Evolutionary conservation across 2,888 invertebrate species (phyloP).

Genomic region (Tromatobia lineatoria): DNA sequence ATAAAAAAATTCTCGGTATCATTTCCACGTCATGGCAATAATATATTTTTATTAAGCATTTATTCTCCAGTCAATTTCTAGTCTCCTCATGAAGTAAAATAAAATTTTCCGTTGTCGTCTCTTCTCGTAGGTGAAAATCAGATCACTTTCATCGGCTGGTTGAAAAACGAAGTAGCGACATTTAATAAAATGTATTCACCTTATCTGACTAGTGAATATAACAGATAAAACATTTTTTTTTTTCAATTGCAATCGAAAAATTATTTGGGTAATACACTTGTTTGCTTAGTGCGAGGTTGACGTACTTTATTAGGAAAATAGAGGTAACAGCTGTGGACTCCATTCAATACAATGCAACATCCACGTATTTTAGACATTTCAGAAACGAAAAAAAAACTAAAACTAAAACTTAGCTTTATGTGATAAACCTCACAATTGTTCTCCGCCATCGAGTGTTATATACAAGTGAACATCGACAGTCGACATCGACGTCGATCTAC

Average conservation of each 20-base stretch:
- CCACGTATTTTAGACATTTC: constrained; percentile 20
- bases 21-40: constrained; percentile 18
- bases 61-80: constrained; percentile 12
- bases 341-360: constrained; percentile 24
- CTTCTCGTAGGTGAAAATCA: not conserved
- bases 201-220: constrained; percentile 49
- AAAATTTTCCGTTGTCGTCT: not conserved
- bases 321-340: constrained; percentile 25
- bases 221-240: not conserved
- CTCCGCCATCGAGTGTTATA: constrained; percentile 25
- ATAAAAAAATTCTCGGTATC: not conserved
- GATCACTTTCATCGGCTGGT: not conserved
- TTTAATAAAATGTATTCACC: constrained; percentile 9
- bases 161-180: not conserved
- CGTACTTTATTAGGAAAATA: constrained; percentile 46
- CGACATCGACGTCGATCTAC: constrained; percentile 34
- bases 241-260: constrained; percentile 13
- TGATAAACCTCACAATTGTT: constrained; percentile 10
- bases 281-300: not conserved
- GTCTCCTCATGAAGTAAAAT: not conserved
- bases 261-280: not conserved
- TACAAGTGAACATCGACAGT: too few species aligned
- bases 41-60: constrained; percentile 36
- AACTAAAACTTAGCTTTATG: not conserved
- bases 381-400: constrained; percentile 14